These are phyloP conservation scores for Lacanobia wlatinum DNA, from an alignment of 2,888 invertebrate genomes.

Conservation along the genomic window DNA sequence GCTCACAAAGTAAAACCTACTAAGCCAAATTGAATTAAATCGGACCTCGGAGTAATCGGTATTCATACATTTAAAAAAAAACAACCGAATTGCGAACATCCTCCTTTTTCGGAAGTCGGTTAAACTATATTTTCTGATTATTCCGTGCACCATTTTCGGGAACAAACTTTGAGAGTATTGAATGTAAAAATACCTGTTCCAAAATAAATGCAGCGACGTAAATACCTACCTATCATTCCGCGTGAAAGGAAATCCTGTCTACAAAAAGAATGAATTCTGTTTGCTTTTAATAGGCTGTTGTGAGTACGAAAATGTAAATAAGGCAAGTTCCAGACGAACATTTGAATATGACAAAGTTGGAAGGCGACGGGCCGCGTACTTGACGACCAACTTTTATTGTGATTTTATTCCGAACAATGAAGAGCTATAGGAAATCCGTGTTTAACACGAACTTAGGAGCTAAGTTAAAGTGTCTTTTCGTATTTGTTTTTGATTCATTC, in stretches of 20 bases:
- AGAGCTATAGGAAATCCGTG: constrained; percentile 58
- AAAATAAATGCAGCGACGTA: background rate
- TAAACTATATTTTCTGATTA: background rate
- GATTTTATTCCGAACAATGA: constrained; percentile 65
- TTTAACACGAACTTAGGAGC: constrained; percentile 57
- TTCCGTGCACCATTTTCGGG: background rate
- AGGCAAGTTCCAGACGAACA: constrained; percentile 68
- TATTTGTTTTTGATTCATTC: constrained; percentile 34
- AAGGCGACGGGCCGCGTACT: constrained; percentile 48
- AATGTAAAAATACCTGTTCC: background rate
- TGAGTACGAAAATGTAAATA: constrained; percentile 72
- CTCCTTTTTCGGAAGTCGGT: too few species aligned
- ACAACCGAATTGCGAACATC: too few species aligned
- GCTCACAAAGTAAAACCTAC: too few species aligned
- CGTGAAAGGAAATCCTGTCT: constrained; percentile 1
- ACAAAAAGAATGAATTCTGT: constrained; percentile 21
- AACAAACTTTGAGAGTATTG: background rate
- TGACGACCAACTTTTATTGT: constrained; percentile 73
- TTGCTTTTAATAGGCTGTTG: constrained; percentile 61
- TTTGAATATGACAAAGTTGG: constrained; percentile 74
- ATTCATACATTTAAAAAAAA: too few species aligned
- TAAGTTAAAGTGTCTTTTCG: constrained; percentile 51
- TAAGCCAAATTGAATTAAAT: too few species aligned
- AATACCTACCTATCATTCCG: background rate
- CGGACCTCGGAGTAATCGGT: too few species aligned